Evolutionary conservation across 1,140 invertebrate genomes (phyloP).

Genomic region (Euura lappo): DNA sequence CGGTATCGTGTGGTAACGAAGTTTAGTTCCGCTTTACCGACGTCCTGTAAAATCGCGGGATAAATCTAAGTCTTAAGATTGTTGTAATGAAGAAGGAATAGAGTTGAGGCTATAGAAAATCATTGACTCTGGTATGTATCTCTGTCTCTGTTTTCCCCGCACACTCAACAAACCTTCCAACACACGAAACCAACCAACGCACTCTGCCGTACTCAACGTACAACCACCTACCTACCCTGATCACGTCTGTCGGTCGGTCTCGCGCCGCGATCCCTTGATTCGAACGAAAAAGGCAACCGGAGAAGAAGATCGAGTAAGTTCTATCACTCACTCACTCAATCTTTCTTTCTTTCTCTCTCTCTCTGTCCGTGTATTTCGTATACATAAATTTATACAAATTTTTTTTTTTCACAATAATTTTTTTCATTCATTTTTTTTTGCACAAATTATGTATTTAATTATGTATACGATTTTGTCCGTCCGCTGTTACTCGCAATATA

Average conservation of each 20-base stretch:
- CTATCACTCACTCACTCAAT: background rate
- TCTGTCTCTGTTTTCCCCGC: conserved; percentile 39
- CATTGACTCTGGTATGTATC: conserved; percentile 50
- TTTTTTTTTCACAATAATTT: too few relatives aligned
- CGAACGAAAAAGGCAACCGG: conserved; percentile 53
- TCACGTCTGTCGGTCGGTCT: conserved; percentile 34
- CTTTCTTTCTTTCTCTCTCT: conserved; percentile 21
- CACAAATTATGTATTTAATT: too few relatives aligned
- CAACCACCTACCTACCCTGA: conserved; percentile 34
- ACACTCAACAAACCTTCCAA: conserved; percentile 48
- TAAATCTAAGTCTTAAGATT: too few relatives aligned
- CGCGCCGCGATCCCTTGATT: conserved; percentile 6
- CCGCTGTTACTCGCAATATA: too few relatives aligned
- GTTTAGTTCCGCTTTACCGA: too few relatives aligned
- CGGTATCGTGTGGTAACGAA: too few relatives aligned
- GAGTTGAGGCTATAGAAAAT: conserved; percentile 26
- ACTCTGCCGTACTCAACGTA: conserved; percentile 45
- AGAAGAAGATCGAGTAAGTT: conserved; percentile 62
- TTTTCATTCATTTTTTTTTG: too few relatives aligned
- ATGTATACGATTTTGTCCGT: too few relatives aligned
- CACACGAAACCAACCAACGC: conserved; percentile 33
- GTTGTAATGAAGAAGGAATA: background rate
- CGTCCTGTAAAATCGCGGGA: too few relatives aligned
- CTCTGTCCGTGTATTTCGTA: conserved; percentile 24
- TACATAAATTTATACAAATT: too few relatives aligned